These are phyloP conservation scores for Watsonalla binaria DNA, from an alignment of 2,888 invertebrate genomes.

Conservation along the genomic window DNA sequence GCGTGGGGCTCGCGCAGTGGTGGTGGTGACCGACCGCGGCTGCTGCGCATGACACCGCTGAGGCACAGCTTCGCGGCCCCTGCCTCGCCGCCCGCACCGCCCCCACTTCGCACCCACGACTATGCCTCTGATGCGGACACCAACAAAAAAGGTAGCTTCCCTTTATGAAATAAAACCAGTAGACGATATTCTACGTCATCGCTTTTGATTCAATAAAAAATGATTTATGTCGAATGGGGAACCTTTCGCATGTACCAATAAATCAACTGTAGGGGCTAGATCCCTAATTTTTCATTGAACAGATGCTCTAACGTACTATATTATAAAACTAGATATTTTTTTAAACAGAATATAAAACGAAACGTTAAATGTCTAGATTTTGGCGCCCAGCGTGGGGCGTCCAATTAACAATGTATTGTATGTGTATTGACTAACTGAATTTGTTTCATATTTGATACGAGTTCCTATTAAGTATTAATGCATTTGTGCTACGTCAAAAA, in stretches of 20 bases:
- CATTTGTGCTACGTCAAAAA: background rate
- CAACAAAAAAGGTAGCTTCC: conserved; percentile 72
- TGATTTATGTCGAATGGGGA: background rate
- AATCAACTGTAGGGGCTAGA: no score
- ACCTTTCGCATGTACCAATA: no score
- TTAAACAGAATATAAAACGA: no score
- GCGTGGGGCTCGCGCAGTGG: conserved; percentile 72
- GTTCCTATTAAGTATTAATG: no score
- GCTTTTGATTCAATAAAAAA: no score
- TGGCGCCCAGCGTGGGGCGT: background rate
- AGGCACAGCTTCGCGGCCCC: conserved; percentile 79
- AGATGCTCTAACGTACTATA: no score
- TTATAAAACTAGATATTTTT: no score
- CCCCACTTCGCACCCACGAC: conserved; percentile 59
- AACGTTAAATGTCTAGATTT: background rate
- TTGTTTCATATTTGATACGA: no score
- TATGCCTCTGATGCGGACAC: conserved; percentile 80
- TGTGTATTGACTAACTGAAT: no score
- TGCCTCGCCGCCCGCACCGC: conserved; percentile 64
- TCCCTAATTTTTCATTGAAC: no score
- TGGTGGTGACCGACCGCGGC: conserved; percentile 72
- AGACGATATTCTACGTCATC: background rate
- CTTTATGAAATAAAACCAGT: conserved; percentile 9
- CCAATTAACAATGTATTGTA: no score
- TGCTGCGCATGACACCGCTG: conserved; percentile 79